Percentiles rank a stretch among this genome's conserved stretches.
Conservation (phyloP, 2,797 vertebrate genomes). For the Gallinago nigripennis region DNA sequence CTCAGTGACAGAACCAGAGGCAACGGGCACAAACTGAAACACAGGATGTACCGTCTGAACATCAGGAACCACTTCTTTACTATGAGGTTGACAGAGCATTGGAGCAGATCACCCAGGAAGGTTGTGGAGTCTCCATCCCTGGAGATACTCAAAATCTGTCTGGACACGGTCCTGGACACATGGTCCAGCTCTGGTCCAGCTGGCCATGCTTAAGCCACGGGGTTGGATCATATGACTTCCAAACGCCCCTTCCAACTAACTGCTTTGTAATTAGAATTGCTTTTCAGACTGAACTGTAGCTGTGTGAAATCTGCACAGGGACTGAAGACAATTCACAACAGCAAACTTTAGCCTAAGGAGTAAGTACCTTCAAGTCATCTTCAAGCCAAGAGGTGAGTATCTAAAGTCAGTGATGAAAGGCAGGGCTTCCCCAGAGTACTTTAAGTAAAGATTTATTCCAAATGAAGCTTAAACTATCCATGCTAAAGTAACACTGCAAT, state of each 20-base stretch:
- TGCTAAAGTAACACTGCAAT: background rate
- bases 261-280: background rate
- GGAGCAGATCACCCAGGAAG: background rate
- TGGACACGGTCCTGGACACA: background rate
- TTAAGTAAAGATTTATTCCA: background rate
- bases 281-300: background rate
- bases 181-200: background rate
- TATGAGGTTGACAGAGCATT: background rate
- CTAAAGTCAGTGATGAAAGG: background rate
- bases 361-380: background rate
- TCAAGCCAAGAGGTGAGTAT: too few species aligned
- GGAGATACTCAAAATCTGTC: background rate
- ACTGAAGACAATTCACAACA: background rate
- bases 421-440: background rate
- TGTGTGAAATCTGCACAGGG: background rate
- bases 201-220: background rate
- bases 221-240: background rate
- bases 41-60: rapidly evolving
- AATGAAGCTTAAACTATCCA: background rate
- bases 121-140: background rate
- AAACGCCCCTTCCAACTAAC: background rate
- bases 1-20: background rate
- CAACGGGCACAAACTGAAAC: background rate
- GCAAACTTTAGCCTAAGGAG: background rate
- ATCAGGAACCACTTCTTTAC: background rate